Conservation (phyloP, 2,888 invertebrate genomes). For the Cryptocheilus praepositus region DNA sequence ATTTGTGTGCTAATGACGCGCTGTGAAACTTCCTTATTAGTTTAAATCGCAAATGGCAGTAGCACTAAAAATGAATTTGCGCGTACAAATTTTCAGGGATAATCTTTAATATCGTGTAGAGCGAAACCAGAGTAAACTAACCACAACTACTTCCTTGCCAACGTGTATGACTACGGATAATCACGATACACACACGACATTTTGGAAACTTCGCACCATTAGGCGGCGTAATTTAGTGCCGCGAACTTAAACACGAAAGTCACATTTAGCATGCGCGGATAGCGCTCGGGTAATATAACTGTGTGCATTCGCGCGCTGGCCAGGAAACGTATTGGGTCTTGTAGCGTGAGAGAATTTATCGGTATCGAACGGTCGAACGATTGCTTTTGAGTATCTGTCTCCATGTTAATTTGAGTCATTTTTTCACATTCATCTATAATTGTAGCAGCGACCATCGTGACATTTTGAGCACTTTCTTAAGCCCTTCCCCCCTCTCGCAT, state of each 20-base stretch:
- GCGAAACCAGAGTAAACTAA: constrained; percentile 5
- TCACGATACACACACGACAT: constrained; percentile 14
- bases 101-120: no score
- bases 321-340: no score
- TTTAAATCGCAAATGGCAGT: background rate
- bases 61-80: background rate
- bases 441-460: no score
- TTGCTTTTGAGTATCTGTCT: no score
- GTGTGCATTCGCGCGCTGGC: no score
- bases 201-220: constrained; percentile 7
- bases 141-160: background rate
- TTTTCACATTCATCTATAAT: no score
- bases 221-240: background rate
- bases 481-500: no score
- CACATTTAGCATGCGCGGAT: constrained; percentile 5
- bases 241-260: constrained; percentile 12
- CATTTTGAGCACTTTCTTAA: no score
- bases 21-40: background rate
- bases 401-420: no score
- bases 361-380: no score
- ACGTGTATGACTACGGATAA: background rate
- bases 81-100: background rate
- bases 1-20: background rate
- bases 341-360: no score
- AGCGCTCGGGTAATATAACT: background rate